Percentiles rank a stretch among this genome's conserved stretches.
Conservation (phyloP, 2,888 invertebrate species). For the Pseudeuparius sepicola region DNA sequence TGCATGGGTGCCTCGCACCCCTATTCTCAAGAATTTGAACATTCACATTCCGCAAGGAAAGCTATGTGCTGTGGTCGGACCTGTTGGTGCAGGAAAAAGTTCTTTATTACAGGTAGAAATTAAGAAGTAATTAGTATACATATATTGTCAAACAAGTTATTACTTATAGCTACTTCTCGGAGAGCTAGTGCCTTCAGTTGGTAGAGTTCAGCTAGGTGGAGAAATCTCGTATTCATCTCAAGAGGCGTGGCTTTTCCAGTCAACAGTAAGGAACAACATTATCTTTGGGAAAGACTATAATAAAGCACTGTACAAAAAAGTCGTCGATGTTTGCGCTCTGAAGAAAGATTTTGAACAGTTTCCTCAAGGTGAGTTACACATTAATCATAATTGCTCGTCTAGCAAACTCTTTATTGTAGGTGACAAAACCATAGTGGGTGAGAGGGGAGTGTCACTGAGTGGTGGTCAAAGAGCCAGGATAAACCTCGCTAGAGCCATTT, state of each 20-base stretch:
- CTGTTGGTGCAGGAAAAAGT: slow-evolving; percentile 78
- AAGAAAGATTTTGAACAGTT: slow-evolving; percentile 53
- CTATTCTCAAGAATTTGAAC: slow-evolving; percentile 35
- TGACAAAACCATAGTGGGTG: slow-evolving; percentile 49
- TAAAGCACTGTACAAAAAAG: slow-evolving; percentile 39
- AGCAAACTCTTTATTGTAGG: no score
- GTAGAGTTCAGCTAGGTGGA: slow-evolving; percentile 46
- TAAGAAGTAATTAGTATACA: no score
- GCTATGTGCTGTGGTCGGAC: slow-evolving; percentile 69
- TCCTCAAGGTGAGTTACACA: slow-evolving; percentile 37
- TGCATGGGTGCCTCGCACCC: slow-evolving; percentile 27
- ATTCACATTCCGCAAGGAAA: slow-evolving; percentile 41
- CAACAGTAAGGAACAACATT: slow-evolving; percentile 57
- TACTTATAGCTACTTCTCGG: slow-evolving; percentile 42
- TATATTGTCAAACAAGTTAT: neutral
- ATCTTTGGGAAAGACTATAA: slow-evolving; percentile 50
- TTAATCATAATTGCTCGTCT: no score
- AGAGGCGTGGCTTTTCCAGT: slow-evolving; percentile 55
- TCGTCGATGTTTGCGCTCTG: slow-evolving; percentile 51
- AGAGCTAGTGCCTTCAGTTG: slow-evolving; percentile 45
- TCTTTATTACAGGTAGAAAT: slow-evolving; percentile 43
- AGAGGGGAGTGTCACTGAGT: slow-evolving; percentile 65
- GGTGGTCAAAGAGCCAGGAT: slow-evolving; percentile 77
- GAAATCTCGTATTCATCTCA: slow-evolving; percentile 50
- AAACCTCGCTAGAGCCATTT: slow-evolving; percentile 67